Evolutionary conservation across 2,797 vertebrate species (phyloP).

Genomic region (Pelobates cultripes): DNA sequence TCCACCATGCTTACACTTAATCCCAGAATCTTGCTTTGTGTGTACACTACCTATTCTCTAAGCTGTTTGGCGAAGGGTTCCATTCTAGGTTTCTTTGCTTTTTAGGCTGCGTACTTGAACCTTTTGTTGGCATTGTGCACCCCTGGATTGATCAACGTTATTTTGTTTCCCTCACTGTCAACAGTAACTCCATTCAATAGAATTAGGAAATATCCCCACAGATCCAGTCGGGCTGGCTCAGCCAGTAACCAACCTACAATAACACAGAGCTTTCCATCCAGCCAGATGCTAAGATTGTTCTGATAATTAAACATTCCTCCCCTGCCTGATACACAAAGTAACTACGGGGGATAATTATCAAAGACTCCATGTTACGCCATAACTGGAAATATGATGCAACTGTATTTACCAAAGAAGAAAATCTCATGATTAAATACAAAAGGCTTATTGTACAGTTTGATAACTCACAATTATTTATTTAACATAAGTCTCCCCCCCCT

Average conservation of each 20-base stretch:
- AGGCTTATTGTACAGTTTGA: conserved; percentile 30
- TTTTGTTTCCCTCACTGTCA: conserved; percentile 45
- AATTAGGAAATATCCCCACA: conserved; percentile 29
- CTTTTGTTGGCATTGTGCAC: conserved; percentile 27
- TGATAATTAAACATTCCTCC: conserved; percentile 49
- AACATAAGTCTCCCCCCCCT: not conserved
- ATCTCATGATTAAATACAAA: conserved; percentile 31
- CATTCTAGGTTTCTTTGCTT: conserved; percentile 21
- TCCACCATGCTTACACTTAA: conserved; percentile 30
- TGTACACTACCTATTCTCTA: conserved; percentile 45
- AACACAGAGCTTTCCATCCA: conserved; percentile 30
- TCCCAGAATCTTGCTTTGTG: conserved; percentile 35
- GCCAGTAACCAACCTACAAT: conserved; percentile 47
- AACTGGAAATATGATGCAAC: conserved; percentile 33
- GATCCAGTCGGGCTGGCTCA: conserved; percentile 49
- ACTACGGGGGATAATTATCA: conserved; percentile 35
- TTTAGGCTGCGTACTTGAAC: conserved; percentile 6
- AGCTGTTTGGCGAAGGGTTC: conserved; percentile 36
- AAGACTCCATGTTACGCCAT: conserved; percentile 20
- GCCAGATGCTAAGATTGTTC: conserved; percentile 44
- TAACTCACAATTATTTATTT: not conserved
- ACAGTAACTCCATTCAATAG: conserved; percentile 38
- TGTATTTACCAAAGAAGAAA: conserved; percentile 24
- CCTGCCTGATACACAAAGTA: conserved; percentile 22
- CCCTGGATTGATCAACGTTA: conserved; percentile 20